Base-by-base conservation (phyloP, 2,888 invertebrate species). In the Philonicus albiceps region DNA sequence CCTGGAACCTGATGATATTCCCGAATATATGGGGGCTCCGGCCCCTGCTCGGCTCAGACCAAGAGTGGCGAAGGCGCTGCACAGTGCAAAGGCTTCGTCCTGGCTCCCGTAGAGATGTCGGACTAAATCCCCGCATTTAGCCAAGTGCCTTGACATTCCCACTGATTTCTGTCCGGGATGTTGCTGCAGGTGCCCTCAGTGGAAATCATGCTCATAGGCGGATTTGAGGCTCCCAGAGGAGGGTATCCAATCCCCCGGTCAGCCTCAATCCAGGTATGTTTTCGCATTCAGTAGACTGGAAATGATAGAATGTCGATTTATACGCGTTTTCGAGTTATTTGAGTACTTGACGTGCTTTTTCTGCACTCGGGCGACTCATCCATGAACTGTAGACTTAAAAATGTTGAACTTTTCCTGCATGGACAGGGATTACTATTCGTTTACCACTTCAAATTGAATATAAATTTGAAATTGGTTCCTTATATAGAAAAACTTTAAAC, bases 271-370 rank as follows among this genome's bases (percentile, higher is more conserved):
- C n/a, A 81, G 64, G 30, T 40, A 73, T 40, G 84, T 64, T 72
- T 86, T 80, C 80, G 86, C 73, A 84, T 30, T 81, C 80, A 86
- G 43, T 72, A 86, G 86, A 81, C 86, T 86, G 74, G 86, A 86
- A 86, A 86, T 86, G 86, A 86, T 86, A 80, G 86, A 86, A 80
- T 80, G 80, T 37, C 73, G 81, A 81, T 72, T 86, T 49, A 34
- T 86, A 49, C 8, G 64, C 72, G 76, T 86, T 72, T 49, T 13
- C 27, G 86, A 22, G 40, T 49, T 86, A 72, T 80, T 49, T 64
- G 43, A 55, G 72, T 78, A 31, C 64, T 11, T 13, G 27, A 64
- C 64, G 64, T 64, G 8, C 22, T 64, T 64, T 64, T 64, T 64
- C 49, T 49, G 49, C 49, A 19, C 7, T 49, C 49, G 6, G 7